A percentile compares a stretch with the other conserved stretches of the same genome.
phyloP scores from a whole-genome alignment of 1,140 invertebrate genomes.

The Leptonema lineaticorne region DNA sequence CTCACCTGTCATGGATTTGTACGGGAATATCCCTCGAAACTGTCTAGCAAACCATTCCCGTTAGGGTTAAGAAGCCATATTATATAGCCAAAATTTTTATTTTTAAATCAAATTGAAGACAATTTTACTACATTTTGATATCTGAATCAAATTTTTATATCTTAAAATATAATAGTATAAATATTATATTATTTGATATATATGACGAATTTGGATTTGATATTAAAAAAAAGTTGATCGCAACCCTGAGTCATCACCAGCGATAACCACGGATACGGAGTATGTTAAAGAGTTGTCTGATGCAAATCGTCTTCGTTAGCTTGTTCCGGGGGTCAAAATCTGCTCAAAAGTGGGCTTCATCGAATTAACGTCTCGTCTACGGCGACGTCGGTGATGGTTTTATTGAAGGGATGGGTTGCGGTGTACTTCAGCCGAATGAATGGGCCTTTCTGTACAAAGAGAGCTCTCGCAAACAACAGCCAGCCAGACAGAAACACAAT shows the following conservation, averaged over 20 bases:
- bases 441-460: slow-evolving; percentile 34
- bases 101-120: too few relatives aligned
- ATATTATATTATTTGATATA: too few relatives aligned
- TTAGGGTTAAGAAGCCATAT: too few relatives aligned
- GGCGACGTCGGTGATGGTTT: too few relatives aligned
- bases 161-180: too few relatives aligned
- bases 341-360: slow-evolving; percentile 1
- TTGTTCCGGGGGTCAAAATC: not conserved
- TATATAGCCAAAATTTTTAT: too few relatives aligned
- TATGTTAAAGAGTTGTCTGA: not conserved
- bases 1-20: slow-evolving; percentile 4
- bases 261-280: too few relatives aligned
- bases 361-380: not conserved
- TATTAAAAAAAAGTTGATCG: too few relatives aligned
- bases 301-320: not conserved
- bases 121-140: not conserved
- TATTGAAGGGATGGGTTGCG: too few relatives aligned
- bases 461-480: slow-evolving; percentile 32
- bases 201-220: too few relatives aligned
- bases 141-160: not conserved
- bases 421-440: slow-evolving; percentile 39
- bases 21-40: not conserved
- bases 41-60: too few relatives aligned
- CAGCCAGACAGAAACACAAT: slow-evolving; percentile 39
- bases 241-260: too few relatives aligned